phyloP scores from a whole-genome alignment of 2,797 vertebrate species.

The Falco peregrinus region DNA sequence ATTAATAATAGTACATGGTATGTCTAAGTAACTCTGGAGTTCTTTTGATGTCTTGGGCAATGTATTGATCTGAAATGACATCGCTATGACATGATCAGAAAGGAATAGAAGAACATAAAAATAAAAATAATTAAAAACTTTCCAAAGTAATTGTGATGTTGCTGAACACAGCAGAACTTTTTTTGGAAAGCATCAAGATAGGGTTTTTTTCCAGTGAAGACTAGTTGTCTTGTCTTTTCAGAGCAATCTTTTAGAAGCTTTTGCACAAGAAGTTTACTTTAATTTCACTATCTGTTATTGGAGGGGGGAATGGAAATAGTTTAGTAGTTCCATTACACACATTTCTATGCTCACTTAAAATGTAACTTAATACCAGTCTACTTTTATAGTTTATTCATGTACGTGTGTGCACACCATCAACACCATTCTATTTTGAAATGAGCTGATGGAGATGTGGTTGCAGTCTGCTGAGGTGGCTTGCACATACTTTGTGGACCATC shows the following conservation, averaged over 20 bases:
- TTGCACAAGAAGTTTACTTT: background rate
- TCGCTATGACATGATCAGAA: background rate
- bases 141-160: background rate
- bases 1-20: background rate
- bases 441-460: background rate
- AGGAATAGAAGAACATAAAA: background rate
- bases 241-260: background rate
- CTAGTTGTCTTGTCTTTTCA: background rate
- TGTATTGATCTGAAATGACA: background rate
- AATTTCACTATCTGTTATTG: background rate
- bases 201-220: background rate
- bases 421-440: rapidly evolving
- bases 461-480: background rate
- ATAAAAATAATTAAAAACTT: background rate
- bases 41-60: background rate
- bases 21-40: background rate
- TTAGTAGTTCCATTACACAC: background rate
- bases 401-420: background rate
- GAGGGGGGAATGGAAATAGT: background rate
- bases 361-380: background rate
- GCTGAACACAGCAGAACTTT: background rate
- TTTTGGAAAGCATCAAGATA: background rate
- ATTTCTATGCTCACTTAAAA: background rate
- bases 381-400: background rate
- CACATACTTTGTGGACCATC: background rate